A percentile compares a stretch with the other conserved stretches of the same genome.
Evolutionary conservation across 2,113 vertebrate species (phyloP).

Genomic region (Sinosuthora webbiana): DNA sequence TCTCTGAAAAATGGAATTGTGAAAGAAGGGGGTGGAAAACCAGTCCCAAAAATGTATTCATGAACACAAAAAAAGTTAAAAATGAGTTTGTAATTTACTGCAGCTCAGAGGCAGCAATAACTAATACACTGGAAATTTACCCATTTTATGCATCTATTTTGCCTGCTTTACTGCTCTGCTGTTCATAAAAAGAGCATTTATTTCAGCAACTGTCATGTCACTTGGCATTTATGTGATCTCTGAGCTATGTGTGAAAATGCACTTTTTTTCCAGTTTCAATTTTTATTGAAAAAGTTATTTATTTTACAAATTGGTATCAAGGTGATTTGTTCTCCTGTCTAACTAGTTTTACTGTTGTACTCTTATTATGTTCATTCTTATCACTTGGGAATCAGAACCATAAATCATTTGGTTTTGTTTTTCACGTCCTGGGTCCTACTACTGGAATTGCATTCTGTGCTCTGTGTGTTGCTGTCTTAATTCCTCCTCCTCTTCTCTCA

Average conservation of each 20-base stretch:
- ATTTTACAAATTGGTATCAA: slow-evolving; percentile 62
- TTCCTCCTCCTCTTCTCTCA: background rate
- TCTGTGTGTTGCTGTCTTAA: background rate
- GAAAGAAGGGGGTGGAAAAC: slow-evolving; percentile 50
- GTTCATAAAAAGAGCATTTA: slow-evolving; percentile 78
- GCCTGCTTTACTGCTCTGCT: slow-evolving; percentile 73
- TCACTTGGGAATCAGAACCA: slow-evolving; percentile 44
- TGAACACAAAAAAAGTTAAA: slow-evolving; percentile 58
- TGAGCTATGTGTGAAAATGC: slow-evolving; percentile 67
- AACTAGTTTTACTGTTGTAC: slow-evolving; percentile 51
- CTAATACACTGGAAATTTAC: slow-evolving; percentile 76
- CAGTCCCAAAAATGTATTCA: slow-evolving; percentile 63
- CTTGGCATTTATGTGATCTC: slow-evolving; percentile 75
- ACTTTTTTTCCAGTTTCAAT: slow-evolving; percentile 56
- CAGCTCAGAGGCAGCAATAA: slow-evolving; percentile 69
- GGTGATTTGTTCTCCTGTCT: slow-evolving; percentile 52
- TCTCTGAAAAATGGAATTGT: slow-evolving; percentile 57
- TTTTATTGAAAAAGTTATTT: slow-evolving; percentile 75
- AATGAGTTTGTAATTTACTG: slow-evolving; percentile 74
- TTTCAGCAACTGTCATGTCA: slow-evolving; percentile 74
- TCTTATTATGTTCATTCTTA: slow-evolving; percentile 38
- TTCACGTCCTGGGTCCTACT: background rate
- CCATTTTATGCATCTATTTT: slow-evolving; percentile 79
- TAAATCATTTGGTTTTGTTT: slow-evolving; percentile 25
- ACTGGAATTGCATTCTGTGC: slow-evolving; percentile 23